Base-by-base conservation (phyloP, 2,113 vertebrate genomes). In the Propithecus coquereli region DNA sequence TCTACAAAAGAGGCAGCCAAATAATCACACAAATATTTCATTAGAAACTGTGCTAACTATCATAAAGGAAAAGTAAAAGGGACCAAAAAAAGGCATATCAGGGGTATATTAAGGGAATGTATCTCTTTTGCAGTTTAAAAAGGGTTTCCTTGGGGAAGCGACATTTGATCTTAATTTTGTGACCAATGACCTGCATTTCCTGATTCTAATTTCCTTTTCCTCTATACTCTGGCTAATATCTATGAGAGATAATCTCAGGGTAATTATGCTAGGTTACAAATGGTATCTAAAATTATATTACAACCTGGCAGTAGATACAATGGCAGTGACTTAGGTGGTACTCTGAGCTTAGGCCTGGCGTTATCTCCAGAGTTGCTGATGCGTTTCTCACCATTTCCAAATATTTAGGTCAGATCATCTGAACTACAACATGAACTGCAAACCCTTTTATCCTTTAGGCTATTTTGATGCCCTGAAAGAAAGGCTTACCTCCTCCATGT, bases 111-210 rank as follows among this genome's bases (percentile, higher is more conserved):
- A 76, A 66, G 32, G 40, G n/a, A 66, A 37, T 32, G 8, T 80
- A 73, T 70, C 17, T 83, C 83, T 77, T 63, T 52, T 82, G n/a
- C 94, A 68, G 14, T 70, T 90, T 63, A 96, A 71, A 90, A 63
- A 45, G 47, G 17, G 25, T 8, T 86, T 96, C 30, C 66, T 92
- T 65, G 11, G 54, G 34, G 63, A 92, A 85, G n/a, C 23, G 8
- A 68, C 30, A 81, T 81, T 95, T 87, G 18, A 65, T 85, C 43
- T 88, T 82, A 79, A 77, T 93, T 93, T 94, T 95, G 65, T 88
- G n/a, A 71, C 14, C 27, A 76, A 4, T 16, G 43, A 91, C 14
- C 23, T 86, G 22, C 6, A 81, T 85, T 88, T 95, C 43, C 17
- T 57, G 76, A 65, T 94, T 96, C 22, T 30, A 81, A 45, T 84